Conservation (phyloP, 1,140 invertebrate genomes). For the Halesus radiatus region DNA sequence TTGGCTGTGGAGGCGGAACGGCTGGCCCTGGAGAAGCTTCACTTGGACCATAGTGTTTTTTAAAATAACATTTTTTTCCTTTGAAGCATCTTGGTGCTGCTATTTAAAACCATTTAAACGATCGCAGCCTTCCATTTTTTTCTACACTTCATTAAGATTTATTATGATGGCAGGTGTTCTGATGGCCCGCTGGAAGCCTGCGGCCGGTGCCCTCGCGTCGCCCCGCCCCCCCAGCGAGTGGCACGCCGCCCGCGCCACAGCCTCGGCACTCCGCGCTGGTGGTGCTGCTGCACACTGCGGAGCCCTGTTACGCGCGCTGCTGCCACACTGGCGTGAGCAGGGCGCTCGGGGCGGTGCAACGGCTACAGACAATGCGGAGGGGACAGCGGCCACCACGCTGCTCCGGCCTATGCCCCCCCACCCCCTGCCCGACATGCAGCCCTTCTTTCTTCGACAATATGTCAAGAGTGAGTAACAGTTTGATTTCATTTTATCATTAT, state of each 20-base stretch:
- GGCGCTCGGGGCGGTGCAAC: slow-evolving; percentile 59
- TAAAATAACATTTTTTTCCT: too few relatives aligned
- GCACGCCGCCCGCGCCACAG: slow-evolving; percentile 86
- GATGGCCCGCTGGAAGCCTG: slow-evolving; percentile 83
- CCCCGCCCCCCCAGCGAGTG: slow-evolving; percentile 70
- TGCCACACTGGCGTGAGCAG: slow-evolving; percentile 81
- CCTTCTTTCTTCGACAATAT: slow-evolving; percentile 95
- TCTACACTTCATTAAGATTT: not conserved
- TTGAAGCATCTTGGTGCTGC: too few relatives aligned
- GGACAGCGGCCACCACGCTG: slow-evolving; percentile 61
- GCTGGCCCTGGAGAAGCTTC: slow-evolving; percentile 81
- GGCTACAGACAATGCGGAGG: slow-evolving; percentile 48
- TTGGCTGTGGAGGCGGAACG: slow-evolving; percentile 85
- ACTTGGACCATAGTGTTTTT: too few relatives aligned
- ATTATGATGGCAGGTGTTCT: slow-evolving; percentile 72
- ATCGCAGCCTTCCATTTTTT: too few relatives aligned
- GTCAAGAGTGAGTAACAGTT: slow-evolving; percentile 84
- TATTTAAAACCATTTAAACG: too few relatives aligned
- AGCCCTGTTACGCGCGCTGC: slow-evolving; percentile 81
- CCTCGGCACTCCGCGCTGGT: slow-evolving; percentile 82
- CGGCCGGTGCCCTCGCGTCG: slow-evolving; percentile 49
- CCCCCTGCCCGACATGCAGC: slow-evolving; percentile 93
- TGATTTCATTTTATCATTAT: too few relatives aligned
- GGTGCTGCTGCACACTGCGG: slow-evolving; percentile 88
- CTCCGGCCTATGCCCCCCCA: slow-evolving; percentile 86